Evolutionary conservation across 2,797 vertebrate species (phyloP).

Genomic region (Eospalax fontanierii): DNA sequence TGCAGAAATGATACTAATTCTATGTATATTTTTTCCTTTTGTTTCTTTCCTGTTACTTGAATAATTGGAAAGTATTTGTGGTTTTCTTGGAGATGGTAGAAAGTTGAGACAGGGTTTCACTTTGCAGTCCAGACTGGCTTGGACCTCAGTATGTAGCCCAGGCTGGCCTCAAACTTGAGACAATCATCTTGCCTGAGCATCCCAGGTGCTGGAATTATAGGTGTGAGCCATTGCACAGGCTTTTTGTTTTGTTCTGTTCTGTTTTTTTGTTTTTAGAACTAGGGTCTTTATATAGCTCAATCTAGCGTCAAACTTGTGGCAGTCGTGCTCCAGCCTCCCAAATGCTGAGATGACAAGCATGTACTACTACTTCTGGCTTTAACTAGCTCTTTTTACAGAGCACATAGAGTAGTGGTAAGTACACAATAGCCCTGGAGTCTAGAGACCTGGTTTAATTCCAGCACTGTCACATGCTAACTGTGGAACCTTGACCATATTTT

Average conservation of each 20-base stretch:
- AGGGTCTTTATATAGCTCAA: not conserved
- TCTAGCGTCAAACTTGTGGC: not conserved
- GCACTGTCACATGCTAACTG: not conserved
- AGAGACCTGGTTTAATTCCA: not conserved
- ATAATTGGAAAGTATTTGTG: constrained; percentile 44
- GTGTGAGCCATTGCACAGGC: not conserved
- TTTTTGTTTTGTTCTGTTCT: not conserved
- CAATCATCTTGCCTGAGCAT: not conserved
- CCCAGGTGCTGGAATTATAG: not conserved
- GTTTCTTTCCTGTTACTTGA: not conserved
- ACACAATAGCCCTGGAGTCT: not conserved
- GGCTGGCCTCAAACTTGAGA: not conserved
- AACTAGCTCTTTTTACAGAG: not conserved
- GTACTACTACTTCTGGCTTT: not conserved
- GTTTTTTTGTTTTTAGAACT: not conserved
- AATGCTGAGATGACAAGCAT: not conserved
- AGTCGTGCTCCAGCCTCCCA: not conserved
- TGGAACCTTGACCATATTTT: not conserved
- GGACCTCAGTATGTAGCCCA: not conserved
- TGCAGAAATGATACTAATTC: constrained; percentile 31
- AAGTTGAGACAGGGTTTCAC: not conserved
- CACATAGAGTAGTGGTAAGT: not conserved
- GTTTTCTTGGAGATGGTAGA: not conserved
- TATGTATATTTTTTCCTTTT: not conserved
- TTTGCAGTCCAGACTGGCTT: not conserved